Evolutionary conservation across 2,797 vertebrate genomes (phyloP).

Genomic region (Adelosebastes latens): DNA sequence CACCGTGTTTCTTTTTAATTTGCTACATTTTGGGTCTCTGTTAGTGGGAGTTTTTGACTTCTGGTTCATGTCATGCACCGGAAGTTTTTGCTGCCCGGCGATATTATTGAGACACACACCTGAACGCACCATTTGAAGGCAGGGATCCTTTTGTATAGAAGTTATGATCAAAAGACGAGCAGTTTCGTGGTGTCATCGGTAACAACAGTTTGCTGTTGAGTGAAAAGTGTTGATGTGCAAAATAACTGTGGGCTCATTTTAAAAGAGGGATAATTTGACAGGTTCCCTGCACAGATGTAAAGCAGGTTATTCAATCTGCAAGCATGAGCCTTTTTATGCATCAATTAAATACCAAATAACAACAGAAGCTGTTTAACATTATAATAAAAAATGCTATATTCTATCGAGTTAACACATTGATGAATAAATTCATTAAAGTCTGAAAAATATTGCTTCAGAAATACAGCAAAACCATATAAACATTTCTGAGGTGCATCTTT

Average conservation of each 20-base stretch:
- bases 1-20: constrained; percentile 36
- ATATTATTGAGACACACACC: constrained; percentile 11
- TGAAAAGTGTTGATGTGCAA: constrained; percentile 12
- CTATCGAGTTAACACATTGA: neutral
- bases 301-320: constrained; percentile 21
- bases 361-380: neutral
- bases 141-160: constrained; percentile 14
- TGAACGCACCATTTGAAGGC: constrained; percentile 34
- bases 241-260: constrained; percentile 4
- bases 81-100: constrained; percentile 2
- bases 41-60: constrained; percentile 4
- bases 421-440: neutral
- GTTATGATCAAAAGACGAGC: constrained; percentile 24
- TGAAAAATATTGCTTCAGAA: neutral
- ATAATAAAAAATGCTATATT: neutral
- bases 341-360: neutral
- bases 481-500: neutral
- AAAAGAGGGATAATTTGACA: constrained; percentile 9
- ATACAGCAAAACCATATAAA: neutral
- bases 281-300: constrained; percentile 15
- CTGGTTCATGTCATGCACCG: constrained; percentile 3
- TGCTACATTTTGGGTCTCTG: constrained; percentile 18
- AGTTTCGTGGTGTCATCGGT: neutral
- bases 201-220: neutral
- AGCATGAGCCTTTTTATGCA: neutral